A percentile compares a stretch with the other conserved stretches of the same genome.
phyloP scores from a whole-genome alignment of 2,888 invertebrate species.

The Trachelus iudaicus region DNA sequence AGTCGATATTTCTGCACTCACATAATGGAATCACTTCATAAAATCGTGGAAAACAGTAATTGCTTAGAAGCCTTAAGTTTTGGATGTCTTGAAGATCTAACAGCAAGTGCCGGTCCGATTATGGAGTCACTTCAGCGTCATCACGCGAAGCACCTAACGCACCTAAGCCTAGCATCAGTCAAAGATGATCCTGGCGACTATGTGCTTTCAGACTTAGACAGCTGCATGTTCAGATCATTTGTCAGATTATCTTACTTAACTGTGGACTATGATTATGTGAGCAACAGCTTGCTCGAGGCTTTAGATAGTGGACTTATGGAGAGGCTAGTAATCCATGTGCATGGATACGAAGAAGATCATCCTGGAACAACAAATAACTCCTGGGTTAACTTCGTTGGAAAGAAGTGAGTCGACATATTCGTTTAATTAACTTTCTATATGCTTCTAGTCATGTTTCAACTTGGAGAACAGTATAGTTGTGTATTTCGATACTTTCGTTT shows the following conservation, averaged over 20 bases:
- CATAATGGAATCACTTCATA: constrained; percentile 59
- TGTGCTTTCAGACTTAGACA: constrained; percentile 69
- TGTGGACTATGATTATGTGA: constrained; percentile 70
- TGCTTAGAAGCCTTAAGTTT: constrained; percentile 67
- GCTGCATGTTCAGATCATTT: constrained; percentile 71
- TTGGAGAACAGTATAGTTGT: background rate
- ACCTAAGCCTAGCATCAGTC: constrained; percentile 77
- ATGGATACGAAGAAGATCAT: constrained; percentile 74
- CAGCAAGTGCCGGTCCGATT: constrained; percentile 64
- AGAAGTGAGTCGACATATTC: constrained; percentile 58
- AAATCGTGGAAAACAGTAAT: constrained; percentile 65
- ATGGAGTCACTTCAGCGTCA: constrained; percentile 63
- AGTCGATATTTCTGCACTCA: constrained; percentile 36
- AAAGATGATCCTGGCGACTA: constrained; percentile 80
- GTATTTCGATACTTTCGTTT: background rate
- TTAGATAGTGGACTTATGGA: constrained; percentile 66
- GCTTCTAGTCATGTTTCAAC: background rate
- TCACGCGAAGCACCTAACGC: constrained; percentile 70
- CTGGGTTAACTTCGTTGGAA: constrained; percentile 71
- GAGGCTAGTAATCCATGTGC: constrained; percentile 76
- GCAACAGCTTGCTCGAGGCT: constrained; percentile 66
- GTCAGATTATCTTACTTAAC: constrained; percentile 62
- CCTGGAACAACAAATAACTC: constrained; percentile 73
- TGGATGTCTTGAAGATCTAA: constrained; percentile 69
- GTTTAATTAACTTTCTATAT: background rate